A percentile compares a stretch with the other conserved stretches of the same genome.
Evolutionary conservation across 2,113 vertebrate species (phyloP).

Genomic region (Cynoglossus semilaevis): DNA sequence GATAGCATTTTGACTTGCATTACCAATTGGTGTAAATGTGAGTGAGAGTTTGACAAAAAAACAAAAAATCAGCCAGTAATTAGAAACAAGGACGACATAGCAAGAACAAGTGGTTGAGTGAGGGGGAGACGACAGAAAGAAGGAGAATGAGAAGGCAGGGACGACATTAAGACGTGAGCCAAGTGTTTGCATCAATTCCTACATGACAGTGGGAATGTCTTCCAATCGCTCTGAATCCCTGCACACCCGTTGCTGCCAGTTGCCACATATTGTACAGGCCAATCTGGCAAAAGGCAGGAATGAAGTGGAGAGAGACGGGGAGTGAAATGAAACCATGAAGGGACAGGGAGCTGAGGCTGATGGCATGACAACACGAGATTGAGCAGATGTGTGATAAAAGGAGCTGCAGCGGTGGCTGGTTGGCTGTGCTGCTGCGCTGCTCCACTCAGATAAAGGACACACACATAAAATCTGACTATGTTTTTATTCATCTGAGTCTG

Average conservation of each 20-base stretch:
- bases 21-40: no score
- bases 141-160: slow-evolving; percentile 22
- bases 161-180: slow-evolving; percentile 57
- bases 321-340: slow-evolving; percentile 25
- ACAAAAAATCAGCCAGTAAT: slow-evolving; percentile 4
- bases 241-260: slow-evolving; percentile 60
- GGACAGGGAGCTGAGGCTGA: not conserved
- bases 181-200: slow-evolving; percentile 71
- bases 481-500: slow-evolving; percentile 12
- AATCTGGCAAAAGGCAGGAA: slow-evolving; percentile 61
- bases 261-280: slow-evolving; percentile 66
- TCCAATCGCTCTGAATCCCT: slow-evolving; percentile 65
- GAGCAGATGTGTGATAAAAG: slow-evolving; percentile 20
- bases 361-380: not conserved
- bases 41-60: not conserved
- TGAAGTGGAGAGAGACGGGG: slow-evolving; percentile 54
- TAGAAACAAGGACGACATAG: slow-evolving; percentile 34
- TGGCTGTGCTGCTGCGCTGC: slow-evolving; percentile 54
- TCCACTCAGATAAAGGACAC: slow-evolving; percentile 46
- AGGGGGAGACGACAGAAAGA: slow-evolving; percentile 9
- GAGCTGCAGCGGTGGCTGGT: slow-evolving; percentile 54
- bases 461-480: slow-evolving; percentile 15
- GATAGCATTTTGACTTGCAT: no score
- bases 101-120: slow-evolving; percentile 31
- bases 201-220: slow-evolving; percentile 64